phyloP scores from a whole-genome alignment of 2,888 invertebrate species.

The Dicyrtoma fusca region DNA sequence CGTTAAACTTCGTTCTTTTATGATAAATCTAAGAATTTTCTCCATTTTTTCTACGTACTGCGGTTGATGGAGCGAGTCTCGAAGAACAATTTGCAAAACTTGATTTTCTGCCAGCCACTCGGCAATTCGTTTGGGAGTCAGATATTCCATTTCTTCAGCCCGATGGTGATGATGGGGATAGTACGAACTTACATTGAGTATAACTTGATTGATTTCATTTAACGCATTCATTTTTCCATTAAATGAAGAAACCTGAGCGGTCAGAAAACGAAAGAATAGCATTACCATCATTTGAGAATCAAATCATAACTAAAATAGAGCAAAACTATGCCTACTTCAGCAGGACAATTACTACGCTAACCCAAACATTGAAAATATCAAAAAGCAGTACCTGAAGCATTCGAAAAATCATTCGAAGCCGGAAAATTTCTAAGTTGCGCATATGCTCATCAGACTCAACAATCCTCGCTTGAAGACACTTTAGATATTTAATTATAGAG shows the following conservation, averaged over 20 bases:
- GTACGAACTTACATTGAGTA: slow-evolving; percentile 82
- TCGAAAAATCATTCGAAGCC: slow-evolving; percentile 88
- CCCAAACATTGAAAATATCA: neutral
- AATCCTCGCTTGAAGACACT: slow-evolving; percentile 74
- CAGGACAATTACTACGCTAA: slow-evolving; percentile 29
- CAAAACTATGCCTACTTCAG: neutral
- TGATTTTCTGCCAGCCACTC: slow-evolving; percentile 96
- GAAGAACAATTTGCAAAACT: slow-evolving; percentile 89
- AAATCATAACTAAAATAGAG: neutral
- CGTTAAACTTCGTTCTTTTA: slow-evolving; percentile 87
- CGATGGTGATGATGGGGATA: slow-evolving; percentile 76
- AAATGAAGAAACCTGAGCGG: slow-evolving; percentile 82
- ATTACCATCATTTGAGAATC: neutral
- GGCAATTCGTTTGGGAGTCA: slow-evolving; percentile 92
- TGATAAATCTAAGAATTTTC: slow-evolving; percentile 95
- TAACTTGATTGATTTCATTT: slow-evolving; percentile 97
- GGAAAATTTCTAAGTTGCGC: slow-evolving; percentile 86
- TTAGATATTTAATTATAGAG: slow-evolving; percentile 85
- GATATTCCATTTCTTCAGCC: slow-evolving; percentile 83
- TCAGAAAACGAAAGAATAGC: slow-evolving; percentile 33
- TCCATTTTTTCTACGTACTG: slow-evolving; percentile 97
- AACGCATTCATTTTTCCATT: slow-evolving; percentile 99
- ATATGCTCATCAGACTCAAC: slow-evolving; percentile 81
- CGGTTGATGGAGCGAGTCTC: slow-evolving; percentile 95
- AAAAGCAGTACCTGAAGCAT: slow-evolving; percentile 56